Evolutionary conservation across 1,140 invertebrate species (phyloP), one percentile per base, ranked within the genome.

Genomic region (Zaprionus taronus): DNA sequence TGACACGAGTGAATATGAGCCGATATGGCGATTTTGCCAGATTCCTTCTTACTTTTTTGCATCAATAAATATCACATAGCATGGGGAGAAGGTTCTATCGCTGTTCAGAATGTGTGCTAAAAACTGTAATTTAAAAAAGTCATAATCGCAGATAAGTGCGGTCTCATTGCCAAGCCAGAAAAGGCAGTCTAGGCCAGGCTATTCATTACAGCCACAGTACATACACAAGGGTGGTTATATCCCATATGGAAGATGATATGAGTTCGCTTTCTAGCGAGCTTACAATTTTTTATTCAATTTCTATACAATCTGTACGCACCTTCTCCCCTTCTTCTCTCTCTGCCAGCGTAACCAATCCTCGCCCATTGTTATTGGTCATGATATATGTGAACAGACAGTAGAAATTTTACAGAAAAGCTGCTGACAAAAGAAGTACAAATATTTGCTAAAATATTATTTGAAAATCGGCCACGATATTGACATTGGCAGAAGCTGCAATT

Each of bases 91-190:
- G n/a, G 47, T 56, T 41, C 58, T 74, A 44, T 77, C 38, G 34
- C 22, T 58, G 55, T 63, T 28, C 17, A 22, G 44, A 28, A 67
- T 77, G 81, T 89, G 80, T 77, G 86, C 79, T 91, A 77, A 90
- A 90, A 90, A 90, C 83, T 91, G 86, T 91, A 91, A 91, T 92
- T 92, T 91, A 86, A 91, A 91, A 92, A 92, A 92, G 83, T 91
- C 91, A 92, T 92, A 92, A 92, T 92, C 91, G 77, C 68, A 92
- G 91, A 92, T 92, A 92, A 92, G 91, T 92, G 91, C 91, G 91
- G 91, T 92, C 84, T 87, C 84, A 87, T 89, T 87, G 84, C 83
- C 83, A 49, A 68, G 60, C 55, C 74, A 78, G 78, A 78, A 81
- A 68, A 75, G 70, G 73, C 83, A 71, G 83, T 55, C 72, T 75